Base-by-base conservation (phyloP, 2,113 vertebrate genomes). In the Dicrurus megarhynchus region DNA sequence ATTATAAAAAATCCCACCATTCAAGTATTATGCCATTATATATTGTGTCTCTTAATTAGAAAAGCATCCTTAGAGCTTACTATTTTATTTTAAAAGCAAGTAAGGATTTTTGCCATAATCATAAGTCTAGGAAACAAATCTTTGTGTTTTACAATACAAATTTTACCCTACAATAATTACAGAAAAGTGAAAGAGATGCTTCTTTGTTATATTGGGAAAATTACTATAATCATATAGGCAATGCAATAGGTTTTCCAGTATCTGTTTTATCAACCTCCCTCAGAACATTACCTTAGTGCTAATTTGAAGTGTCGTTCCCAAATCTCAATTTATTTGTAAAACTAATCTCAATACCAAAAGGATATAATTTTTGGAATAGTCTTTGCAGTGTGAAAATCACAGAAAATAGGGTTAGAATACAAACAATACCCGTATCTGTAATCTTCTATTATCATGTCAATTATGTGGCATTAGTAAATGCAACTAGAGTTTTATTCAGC, bases 391-490 rank as follows among this genome's bases (percentile, higher is more conserved):
- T 69, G 42, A 90, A 96, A 94, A 94, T 82, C 69, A 74, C 35
- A 74, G 63, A 90, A 93, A 96, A 96, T 53, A 74, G 56, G 28
- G 56, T 89, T 88, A 85, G 76, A 94, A 75, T 78, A 56, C 65
- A 92, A 97, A 96, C 87, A 95, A 92, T 73, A 71, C 32, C 21
- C 19, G 0, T 44, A 87, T 79, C 44, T 87, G 74, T 89, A 95
- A 85, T 93, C 67, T 95, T 87, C 88, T 83, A 84, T 76, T 94
- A 93, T 92, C 91, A 85, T 76, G 88, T 90, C 91, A 87, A 93
- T 92, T 96, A 93, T 89, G 39, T 93, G 91, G 64, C 70, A 87
- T 79, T 91, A 78, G 59, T 67, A 92, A 92, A 96, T 78, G 64
- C 60, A 96, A 83, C 37, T 39, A 76, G 63, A 78, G 84, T 79